phyloP scores from a whole-genome alignment of 2,113 vertebrate genomes.

The Pithys albifrons region DNA sequence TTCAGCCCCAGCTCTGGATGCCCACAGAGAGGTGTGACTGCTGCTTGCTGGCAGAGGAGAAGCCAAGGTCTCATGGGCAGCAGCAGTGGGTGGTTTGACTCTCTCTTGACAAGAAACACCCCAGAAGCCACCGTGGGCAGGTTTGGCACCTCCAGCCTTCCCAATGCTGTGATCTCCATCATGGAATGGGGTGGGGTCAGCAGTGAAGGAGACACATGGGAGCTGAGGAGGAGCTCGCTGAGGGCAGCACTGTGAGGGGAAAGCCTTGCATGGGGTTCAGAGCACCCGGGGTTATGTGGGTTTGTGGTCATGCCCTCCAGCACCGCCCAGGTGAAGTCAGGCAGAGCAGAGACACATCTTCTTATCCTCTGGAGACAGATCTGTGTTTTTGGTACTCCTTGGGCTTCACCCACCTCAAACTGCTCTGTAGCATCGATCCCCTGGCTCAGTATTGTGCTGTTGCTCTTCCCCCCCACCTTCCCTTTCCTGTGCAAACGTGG shows the following conservation, averaged over 20 bases:
- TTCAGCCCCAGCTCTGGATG: conserved; percentile 7
- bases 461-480: neutral
- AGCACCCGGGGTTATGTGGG: neutral
- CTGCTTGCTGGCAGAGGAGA: neutral
- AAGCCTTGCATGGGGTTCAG: neutral
- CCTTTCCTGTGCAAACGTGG: neutral
- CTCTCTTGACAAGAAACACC: neutral
- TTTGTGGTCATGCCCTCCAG: neutral
- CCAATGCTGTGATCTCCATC: neutral
- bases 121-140: neutral
- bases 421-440: neutral
- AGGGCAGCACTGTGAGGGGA: neutral
- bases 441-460: neutral
- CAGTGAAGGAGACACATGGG: accelerated
- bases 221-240: neutral
- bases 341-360: neutral
- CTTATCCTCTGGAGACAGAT: neutral
- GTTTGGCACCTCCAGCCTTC: neutral
- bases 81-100: conserved; percentile 25
- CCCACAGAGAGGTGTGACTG: conserved; percentile 15
- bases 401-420: neutral
- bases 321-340: neutral
- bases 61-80: neutral
- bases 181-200: accelerated
- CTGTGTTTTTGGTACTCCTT: neutral